Conservation (phyloP, 2,888 invertebrate genomes). For the Acanthosepion lycidas region DNA sequence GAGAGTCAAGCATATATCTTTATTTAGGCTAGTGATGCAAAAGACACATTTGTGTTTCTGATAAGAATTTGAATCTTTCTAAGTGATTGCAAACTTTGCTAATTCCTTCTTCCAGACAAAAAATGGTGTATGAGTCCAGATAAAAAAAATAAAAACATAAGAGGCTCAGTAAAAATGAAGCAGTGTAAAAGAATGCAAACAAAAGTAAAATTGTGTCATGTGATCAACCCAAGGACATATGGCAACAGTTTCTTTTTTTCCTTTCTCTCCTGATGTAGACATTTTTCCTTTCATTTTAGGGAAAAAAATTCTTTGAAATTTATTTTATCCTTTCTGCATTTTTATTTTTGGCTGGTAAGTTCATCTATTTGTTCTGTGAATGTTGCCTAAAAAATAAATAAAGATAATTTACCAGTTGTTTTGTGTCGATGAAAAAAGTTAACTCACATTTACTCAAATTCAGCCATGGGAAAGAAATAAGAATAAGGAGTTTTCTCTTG, state of each 20-base stretch:
- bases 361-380: background rate
- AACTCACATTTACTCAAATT: background rate
- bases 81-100: background rate
- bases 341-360: background rate
- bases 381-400: background rate
- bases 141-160: background rate
- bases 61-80: too few species aligned
- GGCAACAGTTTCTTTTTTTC: background rate
- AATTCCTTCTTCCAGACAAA: background rate
- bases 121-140: background rate
- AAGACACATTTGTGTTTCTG: too few species aligned
- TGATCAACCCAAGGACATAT: background rate
- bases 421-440: background rate
- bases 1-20: too few species aligned
- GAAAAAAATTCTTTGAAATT: background rate
- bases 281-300: background rate
- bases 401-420: background rate
- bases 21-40: too few species aligned
- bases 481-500: background rate
- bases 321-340: background rate
- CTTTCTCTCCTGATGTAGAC: background rate
- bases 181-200: background rate
- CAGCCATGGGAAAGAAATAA: background rate
- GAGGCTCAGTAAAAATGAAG: background rate
- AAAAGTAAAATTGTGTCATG: background rate